A percentile compares a stretch with the other conserved stretches of the same genome.
Conservation (phyloP, 2,888 invertebrate species). For the Lucinisca nassula region DNA sequence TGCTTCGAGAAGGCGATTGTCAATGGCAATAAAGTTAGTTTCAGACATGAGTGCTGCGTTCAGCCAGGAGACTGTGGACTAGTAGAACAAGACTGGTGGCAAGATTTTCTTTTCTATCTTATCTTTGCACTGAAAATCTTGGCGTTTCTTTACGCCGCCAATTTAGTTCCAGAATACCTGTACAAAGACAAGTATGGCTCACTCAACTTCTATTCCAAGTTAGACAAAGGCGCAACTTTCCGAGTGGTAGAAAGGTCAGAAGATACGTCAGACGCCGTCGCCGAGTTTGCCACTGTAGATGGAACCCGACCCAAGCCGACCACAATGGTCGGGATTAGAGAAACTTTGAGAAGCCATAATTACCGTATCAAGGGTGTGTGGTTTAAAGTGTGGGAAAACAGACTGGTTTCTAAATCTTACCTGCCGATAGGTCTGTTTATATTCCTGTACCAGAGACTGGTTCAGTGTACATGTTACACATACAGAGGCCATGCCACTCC, state of each 20-base stretch:
- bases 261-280: neutral
- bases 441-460: slow-evolving; percentile 21
- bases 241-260: neutral
- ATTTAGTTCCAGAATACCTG: slow-evolving; percentile 13
- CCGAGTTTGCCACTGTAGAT: neutral
- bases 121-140: neutral
- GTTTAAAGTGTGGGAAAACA: slow-evolving; percentile 4
- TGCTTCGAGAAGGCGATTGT: neutral
- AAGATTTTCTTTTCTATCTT: slow-evolving; percentile 12
- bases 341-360: neutral
- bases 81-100: neutral
- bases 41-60: neutral
- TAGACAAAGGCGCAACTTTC: neutral
- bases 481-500: slow-evolving; percentile 6
- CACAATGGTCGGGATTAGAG: neutral
- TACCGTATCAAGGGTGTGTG: neutral
- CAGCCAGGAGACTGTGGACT: neutral
- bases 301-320: no score
- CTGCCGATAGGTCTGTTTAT: slow-evolving; percentile 15
- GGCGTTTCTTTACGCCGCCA: slow-evolving; percentile 8
- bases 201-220: neutral
- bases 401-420: slow-evolving; percentile 15
- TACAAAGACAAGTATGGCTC: neutral
- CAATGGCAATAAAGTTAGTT: neutral
- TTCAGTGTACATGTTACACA: slow-evolving; percentile 11